Base-by-base conservation (phyloP, 1,140 invertebrate genomes). In the Drosophila littoralis region DNA sequence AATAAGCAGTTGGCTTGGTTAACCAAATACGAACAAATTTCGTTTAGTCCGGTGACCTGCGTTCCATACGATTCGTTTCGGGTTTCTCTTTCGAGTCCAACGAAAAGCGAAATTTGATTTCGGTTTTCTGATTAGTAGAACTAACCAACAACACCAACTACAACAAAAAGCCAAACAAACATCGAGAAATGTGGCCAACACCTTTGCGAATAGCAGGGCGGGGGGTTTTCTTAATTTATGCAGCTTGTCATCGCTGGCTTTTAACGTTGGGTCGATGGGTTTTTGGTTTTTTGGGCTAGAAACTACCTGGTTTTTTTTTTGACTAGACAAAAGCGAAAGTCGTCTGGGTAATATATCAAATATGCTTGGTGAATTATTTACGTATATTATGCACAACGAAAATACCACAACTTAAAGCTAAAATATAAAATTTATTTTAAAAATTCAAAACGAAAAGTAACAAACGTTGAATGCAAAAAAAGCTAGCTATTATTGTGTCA, bases 61-160 rank as follows among this genome's bases (percentile, higher is more conserved):
- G 65, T 79, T 75, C 63, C 77, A 69, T 77, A 76, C 83, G 84
- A 88, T 88, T 88, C 83, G 84, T 89, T 66, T 82, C 84, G 77
- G 74, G 86, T 88, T 88, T 88, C 84, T 88, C 84, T 88, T 88
- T 88, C 81, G 74, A 67, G 68, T 77, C 61, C 68, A 72, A 86
- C 79, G 77, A 88, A 88, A 89, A 88, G 84, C 84, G 84, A 88
- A 89, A 88, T 88, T 89, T 89, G 82, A 86, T 86, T 86, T 83
- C 64, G 68, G 80, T 79, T 88, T 80, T 78, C 79, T 89, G 83
- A 83, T 89, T 88, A 88, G 84, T 88, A 88, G 83, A 88, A 88
- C 83, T 59, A 71, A 79, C 78, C 28, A 12, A 55, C 57, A 70
- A 69, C 66, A 66, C 67, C 66, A 35, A 60, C 57, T 45, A 28